phyloP scores from a whole-genome alignment of 1,140 invertebrate species.

The Hycleus cichorii region DNA sequence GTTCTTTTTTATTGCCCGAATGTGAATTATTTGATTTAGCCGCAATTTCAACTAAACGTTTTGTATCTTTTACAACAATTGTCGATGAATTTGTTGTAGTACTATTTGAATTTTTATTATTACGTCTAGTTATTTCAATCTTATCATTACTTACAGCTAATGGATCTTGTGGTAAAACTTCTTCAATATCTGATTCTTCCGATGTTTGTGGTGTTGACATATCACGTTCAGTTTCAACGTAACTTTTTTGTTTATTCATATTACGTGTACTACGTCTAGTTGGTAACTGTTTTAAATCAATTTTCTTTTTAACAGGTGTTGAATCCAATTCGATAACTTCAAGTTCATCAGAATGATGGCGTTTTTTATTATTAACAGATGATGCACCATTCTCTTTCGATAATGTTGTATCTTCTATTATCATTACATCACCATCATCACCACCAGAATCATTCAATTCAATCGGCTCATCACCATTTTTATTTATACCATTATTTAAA shows the following conservation, averaged over 20 bases:
- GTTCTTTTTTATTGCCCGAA: slow-evolving; percentile 60
- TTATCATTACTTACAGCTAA: slow-evolving; percentile 42
- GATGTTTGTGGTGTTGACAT: slow-evolving; percentile 10
- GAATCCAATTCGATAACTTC: slow-evolving; percentile 30
- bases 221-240: slow-evolving; percentile 45
- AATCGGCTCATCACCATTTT: slow-evolving; percentile 25
- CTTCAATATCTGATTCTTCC: slow-evolving; percentile 59
- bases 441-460: slow-evolving; percentile 41
- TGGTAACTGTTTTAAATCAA: slow-evolving; percentile 5
- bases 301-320: slow-evolving; percentile 27
- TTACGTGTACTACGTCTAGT: slow-evolving; percentile 53
- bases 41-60: slow-evolving; percentile 63
- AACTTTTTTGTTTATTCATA: slow-evolving; percentile 51
- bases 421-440: slow-evolving; percentile 52
- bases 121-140: slow-evolving; percentile 14
- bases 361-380: not conserved
- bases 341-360: slow-evolving; percentile 8
- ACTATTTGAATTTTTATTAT: slow-evolving; percentile 34
- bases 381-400: slow-evolving; percentile 33
- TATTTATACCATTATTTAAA: slow-evolving; percentile 19
- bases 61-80: slow-evolving; percentile 66
- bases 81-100: slow-evolving; percentile 40
- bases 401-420: slow-evolving; percentile 28
- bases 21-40: slow-evolving; percentile 38
- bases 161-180: slow-evolving; percentile 60